These are phyloP conservation scores for Alectoris magna DNA, from an alignment of 2,797 vertebrate species.

Conservation along the genomic window DNA sequence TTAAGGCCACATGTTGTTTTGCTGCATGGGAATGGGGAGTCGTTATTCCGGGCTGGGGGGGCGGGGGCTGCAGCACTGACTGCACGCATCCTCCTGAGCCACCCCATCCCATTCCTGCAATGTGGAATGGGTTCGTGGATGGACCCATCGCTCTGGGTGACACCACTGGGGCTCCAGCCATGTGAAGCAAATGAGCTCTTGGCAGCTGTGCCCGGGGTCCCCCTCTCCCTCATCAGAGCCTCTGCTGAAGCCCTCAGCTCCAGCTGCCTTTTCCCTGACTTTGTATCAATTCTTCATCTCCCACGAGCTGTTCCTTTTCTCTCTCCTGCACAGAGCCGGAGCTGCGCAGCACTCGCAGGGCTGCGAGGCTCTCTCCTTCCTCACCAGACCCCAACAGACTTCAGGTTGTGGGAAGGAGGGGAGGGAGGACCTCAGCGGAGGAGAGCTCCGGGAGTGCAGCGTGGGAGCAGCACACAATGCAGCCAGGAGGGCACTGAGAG, in stretches of 20 bases:
- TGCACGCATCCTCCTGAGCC: neutral
- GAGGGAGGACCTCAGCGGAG: neutral
- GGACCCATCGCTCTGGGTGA: neutral
- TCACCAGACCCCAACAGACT: rapidly evolving
- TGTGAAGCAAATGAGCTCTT: neutral
- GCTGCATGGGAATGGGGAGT: neutral
- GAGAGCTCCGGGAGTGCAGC: neutral
- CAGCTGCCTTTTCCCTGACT: neutral
- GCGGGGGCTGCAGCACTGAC: neutral
- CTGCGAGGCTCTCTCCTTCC: neutral
- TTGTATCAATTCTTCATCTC: constrained; percentile 53
- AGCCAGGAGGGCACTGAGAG: neutral
- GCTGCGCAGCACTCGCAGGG: neutral
- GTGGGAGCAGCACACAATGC: rapidly evolving
- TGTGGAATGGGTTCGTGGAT: rapidly evolving
- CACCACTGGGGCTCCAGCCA: rapidly evolving
- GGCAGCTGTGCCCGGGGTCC: neutral
- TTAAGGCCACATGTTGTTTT: neutral
- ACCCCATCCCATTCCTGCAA: rapidly evolving
- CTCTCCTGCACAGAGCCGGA: neutral
- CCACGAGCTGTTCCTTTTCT: neutral
- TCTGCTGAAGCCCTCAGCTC: neutral
- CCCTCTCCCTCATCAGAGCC: neutral
- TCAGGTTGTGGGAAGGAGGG: neutral
- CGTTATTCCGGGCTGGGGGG: neutral